Base-by-base conservation (phyloP, 2,888 invertebrate species). In the Hemicrepidius hirtus region DNA sequence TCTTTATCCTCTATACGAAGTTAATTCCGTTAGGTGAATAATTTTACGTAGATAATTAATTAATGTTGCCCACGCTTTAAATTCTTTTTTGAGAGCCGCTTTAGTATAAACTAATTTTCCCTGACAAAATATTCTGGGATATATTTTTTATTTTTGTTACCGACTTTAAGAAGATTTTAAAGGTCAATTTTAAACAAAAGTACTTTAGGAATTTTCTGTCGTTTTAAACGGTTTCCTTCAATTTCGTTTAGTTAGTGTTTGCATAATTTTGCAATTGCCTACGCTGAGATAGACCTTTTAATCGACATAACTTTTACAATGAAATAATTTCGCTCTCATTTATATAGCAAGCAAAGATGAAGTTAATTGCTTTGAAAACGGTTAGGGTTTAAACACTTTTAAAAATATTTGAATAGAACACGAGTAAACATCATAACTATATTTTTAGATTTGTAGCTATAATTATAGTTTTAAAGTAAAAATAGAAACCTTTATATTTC, bases 21-120 rank as follows among this genome's bases (percentile, higher is more conserved):
- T 28, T 53, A 53, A 53, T 53, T 53, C 28, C 28, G 13, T 53
- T 53, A 53, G 28, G 53, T 49, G 18, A 20, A 46, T 18, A 20
- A 46, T 46, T 46, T 20, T 18, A 21, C 21, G 4, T 49, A 21
- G 21, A 21, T 50, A 24, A n/a, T n/a, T n/a, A 50, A 50, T 50
- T 28, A 53, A 53, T 53, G 53, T 24, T 32, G 12, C n/a, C 28
- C 5, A 28, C 46, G 53, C 13, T 28, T 32, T 12, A 24, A 28
- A 28, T 13, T 32, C 13, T 53, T 53, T 53, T 53, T 50, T 13
- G 13, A 9, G 9, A 5, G 28, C 13, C 16, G 28, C 3, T 13
- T 49, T 53, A 53, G 24, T 28, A 13, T 24, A 53, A 53, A 7
- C 28, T 28, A 24, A 24, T 3, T 24, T 24, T 24, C 24, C 24